Evolutionary conservation across 2,797 vertebrate species (phyloP).

Genomic region (Sebastes alutus): DNA sequence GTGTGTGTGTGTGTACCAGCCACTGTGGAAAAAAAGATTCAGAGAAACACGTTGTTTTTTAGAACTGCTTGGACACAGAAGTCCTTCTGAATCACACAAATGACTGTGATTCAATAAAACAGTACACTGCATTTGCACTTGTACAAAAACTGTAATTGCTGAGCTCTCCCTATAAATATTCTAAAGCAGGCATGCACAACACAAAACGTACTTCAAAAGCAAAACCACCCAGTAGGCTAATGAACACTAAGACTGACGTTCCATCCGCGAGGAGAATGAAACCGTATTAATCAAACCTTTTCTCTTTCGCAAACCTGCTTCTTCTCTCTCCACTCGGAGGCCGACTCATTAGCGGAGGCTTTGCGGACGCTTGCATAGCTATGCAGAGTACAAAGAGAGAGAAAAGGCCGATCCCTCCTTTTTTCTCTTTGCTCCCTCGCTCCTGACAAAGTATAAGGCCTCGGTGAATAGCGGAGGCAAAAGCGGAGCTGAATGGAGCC

Average conservation of each 20-base stretch:
- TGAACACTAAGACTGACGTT: slow-evolving; percentile 52
- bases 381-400: slow-evolving; percentile 74
- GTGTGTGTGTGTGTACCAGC: slow-evolving; percentile 23
- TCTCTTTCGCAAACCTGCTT: slow-evolving; percentile 67
- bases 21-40: background rate
- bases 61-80: slow-evolving; percentile 2
- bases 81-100: slow-evolving; percentile 16
- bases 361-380: slow-evolving; percentile 72
- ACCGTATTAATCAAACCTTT: slow-evolving; percentile 75
- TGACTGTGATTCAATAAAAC: slow-evolving; percentile 37
- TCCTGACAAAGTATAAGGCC: slow-evolving; percentile 75
- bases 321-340: slow-evolving; percentile 48
- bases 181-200: slow-evolving; percentile 29
- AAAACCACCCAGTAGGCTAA: slow-evolving; percentile 52
- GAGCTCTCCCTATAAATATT: slow-evolving; percentile 24
- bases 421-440: slow-evolving; percentile 59
- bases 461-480: slow-evolving; percentile 71
- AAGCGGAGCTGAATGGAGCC: slow-evolving; percentile 73
- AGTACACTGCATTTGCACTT: slow-evolving; percentile 31
- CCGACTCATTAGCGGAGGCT: slow-evolving; percentile 76
- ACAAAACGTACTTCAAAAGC: slow-evolving; percentile 25
- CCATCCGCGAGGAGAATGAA: slow-evolving; percentile 62
- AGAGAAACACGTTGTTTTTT: background rate
- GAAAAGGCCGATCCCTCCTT: slow-evolving; percentile 72
- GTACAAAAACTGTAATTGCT: slow-evolving; percentile 31